Conservation (phyloP, 2,888 invertebrate genomes). For the Corbicula japonica region DNA sequence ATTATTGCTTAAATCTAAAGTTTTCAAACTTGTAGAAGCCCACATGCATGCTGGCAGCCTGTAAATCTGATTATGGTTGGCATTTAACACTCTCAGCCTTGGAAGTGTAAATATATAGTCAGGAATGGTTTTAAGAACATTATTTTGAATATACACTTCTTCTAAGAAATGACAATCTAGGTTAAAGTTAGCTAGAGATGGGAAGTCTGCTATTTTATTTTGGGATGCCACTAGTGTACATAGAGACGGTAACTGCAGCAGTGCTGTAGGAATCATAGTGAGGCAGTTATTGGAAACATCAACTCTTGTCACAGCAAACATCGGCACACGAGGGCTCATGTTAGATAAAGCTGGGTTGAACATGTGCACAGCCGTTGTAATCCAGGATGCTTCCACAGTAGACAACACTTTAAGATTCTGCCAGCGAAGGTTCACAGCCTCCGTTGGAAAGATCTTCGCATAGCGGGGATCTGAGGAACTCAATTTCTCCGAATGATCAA, state of each 20-base stretch:
- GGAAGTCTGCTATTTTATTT: constrained; percentile 94
- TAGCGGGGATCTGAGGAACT: constrained; percentile 65
- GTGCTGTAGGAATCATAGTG: constrained; percentile 91
- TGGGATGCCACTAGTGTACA: constrained; percentile 94
- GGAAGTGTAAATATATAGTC: constrained; percentile 94
- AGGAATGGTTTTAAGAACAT: constrained; percentile 95
- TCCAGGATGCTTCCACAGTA: constrained; percentile 91
- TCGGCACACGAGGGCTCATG: constrained; percentile 90
- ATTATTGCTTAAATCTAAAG: constrained; percentile 65
- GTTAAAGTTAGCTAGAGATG: constrained; percentile 85
- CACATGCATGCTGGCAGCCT: constrained; percentile 89
- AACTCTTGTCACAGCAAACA: constrained; percentile 96
- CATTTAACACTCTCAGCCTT: constrained; percentile 92
- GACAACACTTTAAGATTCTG: constrained; percentile 91
- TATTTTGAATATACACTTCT: constrained; percentile 93
- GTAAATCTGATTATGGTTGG: constrained; percentile 94
- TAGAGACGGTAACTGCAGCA: constrained; percentile 92
- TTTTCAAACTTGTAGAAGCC: constrained; percentile 63
- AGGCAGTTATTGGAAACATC: constrained; percentile 97
- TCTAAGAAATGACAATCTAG: constrained; percentile 91
- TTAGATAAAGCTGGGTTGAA: constrained; percentile 94
- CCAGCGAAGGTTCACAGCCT: constrained; percentile 95
- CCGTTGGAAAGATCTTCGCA: constrained; percentile 68
- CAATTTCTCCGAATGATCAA: constrained; percentile 84
- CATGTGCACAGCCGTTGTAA: constrained; percentile 93